Base-by-base conservation (phyloP, 2,797 vertebrate species). In the Lutjanus argentimaculatus region DNA sequence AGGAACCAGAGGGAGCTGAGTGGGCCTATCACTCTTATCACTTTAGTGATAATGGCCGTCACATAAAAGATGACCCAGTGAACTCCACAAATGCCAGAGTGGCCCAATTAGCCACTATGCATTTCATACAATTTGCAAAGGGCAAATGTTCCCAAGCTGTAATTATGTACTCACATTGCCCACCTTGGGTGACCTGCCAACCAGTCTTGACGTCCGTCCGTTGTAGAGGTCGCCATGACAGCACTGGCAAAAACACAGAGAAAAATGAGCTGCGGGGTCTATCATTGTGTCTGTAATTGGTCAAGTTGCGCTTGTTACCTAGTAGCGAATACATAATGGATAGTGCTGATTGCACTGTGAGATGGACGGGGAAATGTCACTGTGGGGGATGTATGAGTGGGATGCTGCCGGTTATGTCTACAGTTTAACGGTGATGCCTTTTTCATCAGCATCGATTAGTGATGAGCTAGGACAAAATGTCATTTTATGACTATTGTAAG, bases 41-140 rank as follows among this genome's bases (percentile, higher is more conserved):
- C 93, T 94, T 94, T 93, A 87, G 92, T 92, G 91, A 94, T 94
- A 94, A 94, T 94, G 92, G 93, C 90, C 87, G 61, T 85, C 90
- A 93, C 92, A 95, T 94, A 94, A 94, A 94, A 94, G 94, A 94
- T 90, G 93, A 94, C 93, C 93, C 46, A 19, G 25, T 84, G 93
- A 94, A 92, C 94, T 91, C 91, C 88, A 89, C 92, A 94, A 95
- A 95, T 94, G 94, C 92, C 94, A 94, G 85, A 94, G 92, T 93
- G 91, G 93, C 93, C 94, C 94, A 94, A 95, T 94, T 95, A 95
- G 91, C 93, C 90, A 93, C 93, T 94, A 95, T 94, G 93, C 93
- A 94, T 95, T 95, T 94, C 94, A 94, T 93, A 93, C 93, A 95
- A 94, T 94, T 94, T 94, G 90, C 92, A 94, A 94, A 94, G 93